Conservation (phyloP, 2,888 invertebrate genomes). For the Galeruca laticollis region DNA sequence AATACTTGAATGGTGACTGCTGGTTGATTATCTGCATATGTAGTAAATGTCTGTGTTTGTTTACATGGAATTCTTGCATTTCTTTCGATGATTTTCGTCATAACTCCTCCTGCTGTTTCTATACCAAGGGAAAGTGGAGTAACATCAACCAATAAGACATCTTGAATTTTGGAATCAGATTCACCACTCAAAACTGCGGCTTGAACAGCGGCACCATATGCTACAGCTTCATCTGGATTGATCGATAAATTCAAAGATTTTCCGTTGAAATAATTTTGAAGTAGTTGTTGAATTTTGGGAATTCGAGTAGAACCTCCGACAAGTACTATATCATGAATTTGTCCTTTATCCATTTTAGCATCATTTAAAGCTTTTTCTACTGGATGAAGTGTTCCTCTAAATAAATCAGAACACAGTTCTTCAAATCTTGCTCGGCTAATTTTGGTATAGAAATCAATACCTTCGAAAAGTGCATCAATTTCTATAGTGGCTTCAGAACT, state of each 20-base stretch:
- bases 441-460: slow-evolving; percentile 79
- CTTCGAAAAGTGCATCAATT: slow-evolving; percentile 82
- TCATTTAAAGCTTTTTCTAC: slow-evolving; percentile 83
- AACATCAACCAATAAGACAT: slow-evolving; percentile 78
- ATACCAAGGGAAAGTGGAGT: slow-evolving; percentile 79
- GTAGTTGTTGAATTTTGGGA: slow-evolving; percentile 80
- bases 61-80: slow-evolving; percentile 71
- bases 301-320: slow-evolving; percentile 87
- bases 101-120: slow-evolving; percentile 85
- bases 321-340: slow-evolving; percentile 83
- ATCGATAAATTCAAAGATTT: slow-evolving; percentile 62
- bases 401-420: slow-evolving; percentile 79
- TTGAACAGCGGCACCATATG: slow-evolving; percentile 63
- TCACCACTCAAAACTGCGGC: slow-evolving; percentile 61
- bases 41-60: slow-evolving; percentile 72
- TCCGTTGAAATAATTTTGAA: slow-evolving; percentile 82
- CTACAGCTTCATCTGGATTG: slow-evolving; percentile 64
- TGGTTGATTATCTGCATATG: slow-evolving; percentile 77
- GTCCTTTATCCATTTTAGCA: slow-evolving; percentile 80
- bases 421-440: slow-evolving; percentile 82
- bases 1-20: slow-evolving; percentile 72
- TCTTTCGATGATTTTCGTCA: slow-evolving; percentile 74
- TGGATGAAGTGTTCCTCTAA: slow-evolving; percentile 75
- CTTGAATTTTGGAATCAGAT: slow-evolving; percentile 79
- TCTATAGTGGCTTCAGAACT: slow-evolving; percentile 82